phyloP scores from a whole-genome alignment of 2,888 invertebrate genomes.

The Polyommatus iphigenia region DNA sequence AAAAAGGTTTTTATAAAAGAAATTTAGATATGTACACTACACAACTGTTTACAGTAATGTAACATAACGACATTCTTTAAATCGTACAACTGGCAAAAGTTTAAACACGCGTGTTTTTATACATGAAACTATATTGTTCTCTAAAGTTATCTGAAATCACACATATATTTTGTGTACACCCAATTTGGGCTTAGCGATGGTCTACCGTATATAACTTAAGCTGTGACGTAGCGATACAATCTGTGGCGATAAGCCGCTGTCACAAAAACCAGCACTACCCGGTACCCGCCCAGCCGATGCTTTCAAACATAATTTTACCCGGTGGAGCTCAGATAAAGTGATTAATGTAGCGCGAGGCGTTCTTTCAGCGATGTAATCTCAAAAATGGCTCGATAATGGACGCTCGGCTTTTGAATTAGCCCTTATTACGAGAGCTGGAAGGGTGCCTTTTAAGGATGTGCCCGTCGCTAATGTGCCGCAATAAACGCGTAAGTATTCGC shows the following conservation, averaged over 20 bases:
- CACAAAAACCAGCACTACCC: constrained; percentile 42
- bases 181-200: neutral
- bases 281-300: constrained; percentile 38
- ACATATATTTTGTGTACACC: no score
- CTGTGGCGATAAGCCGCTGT: constrained; percentile 41
- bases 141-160: no score
- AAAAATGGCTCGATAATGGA: constrained; percentile 47
- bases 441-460: neutral
- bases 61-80: neutral
- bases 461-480: constrained; percentile 39
- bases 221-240: constrained; percentile 33
- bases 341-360: constrained; percentile 48
- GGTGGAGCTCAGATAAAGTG: constrained; percentile 46
- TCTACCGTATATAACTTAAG: neutral
- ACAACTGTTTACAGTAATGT: neutral
- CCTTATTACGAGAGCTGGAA: constrained; percentile 24
- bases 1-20: no score
- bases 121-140: no score
- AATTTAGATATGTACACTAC: no score
- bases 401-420: constrained; percentile 39
- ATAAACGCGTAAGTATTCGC: constrained; percentile 31
- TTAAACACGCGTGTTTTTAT: no score
- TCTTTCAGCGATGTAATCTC: constrained; percentile 48
- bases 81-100: no score
- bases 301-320: constrained; percentile 39